Conservation (phyloP, 2,888 invertebrate genomes). For the Platerodrilus igneus region DNA sequence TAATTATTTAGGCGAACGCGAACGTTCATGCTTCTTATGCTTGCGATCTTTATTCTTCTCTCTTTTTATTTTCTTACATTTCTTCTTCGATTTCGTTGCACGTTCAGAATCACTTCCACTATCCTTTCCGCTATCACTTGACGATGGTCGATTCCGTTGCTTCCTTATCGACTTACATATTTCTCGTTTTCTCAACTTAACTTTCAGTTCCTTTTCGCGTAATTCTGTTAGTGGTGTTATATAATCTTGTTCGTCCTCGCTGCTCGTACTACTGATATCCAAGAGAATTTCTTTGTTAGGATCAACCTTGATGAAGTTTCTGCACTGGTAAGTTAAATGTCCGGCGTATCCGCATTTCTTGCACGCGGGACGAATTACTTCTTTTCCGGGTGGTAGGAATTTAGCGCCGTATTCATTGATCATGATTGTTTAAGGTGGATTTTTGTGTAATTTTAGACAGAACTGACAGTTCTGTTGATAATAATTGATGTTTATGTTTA, state of each 20-base stretch:
- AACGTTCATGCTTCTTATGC: no score
- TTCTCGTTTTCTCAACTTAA: slow-evolving; percentile 64
- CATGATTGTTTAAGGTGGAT: no score
- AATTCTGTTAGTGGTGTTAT: slow-evolving; percentile 77
- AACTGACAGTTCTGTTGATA: neutral
- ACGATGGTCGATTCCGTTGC: no score
- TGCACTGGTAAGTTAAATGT: slow-evolving; percentile 91
- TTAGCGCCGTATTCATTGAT: slow-evolving; percentile 46
- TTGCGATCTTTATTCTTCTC: no score
- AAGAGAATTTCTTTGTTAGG: slow-evolving; percentile 89
- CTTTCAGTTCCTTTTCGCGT: slow-evolving; percentile 70
- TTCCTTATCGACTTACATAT: no score
- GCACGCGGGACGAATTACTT: slow-evolving; percentile 81
- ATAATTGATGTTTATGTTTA: no score
- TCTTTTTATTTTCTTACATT: no score
- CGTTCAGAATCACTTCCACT: no score
- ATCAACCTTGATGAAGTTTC: slow-evolving; percentile 92
- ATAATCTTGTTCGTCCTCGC: slow-evolving; percentile 78
- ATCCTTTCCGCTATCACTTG: no score
- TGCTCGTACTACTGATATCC: slow-evolving; percentile 92
- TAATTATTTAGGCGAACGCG: no score
- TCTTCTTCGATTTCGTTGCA: no score
- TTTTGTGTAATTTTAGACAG: neutral
- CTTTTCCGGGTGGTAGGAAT: slow-evolving; percentile 57
- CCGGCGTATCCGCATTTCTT: slow-evolving; percentile 96